Percentiles rank a stretch among this genome's conserved stretches.
phyloP scores from a whole-genome alignment of 2,797 vertebrate species.

The Champsocephalus esox region DNA sequence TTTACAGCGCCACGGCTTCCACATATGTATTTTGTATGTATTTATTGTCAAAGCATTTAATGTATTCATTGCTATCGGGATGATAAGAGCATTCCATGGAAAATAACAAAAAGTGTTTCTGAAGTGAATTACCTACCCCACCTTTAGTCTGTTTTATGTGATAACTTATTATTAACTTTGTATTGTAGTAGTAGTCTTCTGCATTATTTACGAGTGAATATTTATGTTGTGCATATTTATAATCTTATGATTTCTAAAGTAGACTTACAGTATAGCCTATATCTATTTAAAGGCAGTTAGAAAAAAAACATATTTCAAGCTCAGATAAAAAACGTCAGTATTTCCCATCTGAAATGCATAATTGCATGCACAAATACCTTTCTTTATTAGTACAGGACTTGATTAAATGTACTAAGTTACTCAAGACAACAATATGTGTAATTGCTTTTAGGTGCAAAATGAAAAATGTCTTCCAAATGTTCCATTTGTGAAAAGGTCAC shows the following conservation, averaged over 20 bases:
- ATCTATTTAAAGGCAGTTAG: not conserved
- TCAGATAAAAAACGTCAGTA: not conserved
- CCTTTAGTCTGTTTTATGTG: not conserved
- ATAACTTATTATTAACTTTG: not conserved
- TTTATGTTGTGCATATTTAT: slow-evolving; percentile 9
- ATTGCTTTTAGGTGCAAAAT: not conserved
- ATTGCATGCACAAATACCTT: not conserved
- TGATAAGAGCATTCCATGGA: too few species aligned
- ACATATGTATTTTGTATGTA: too few species aligned
- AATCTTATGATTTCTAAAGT: not conserved
- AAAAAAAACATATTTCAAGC: not conserved
- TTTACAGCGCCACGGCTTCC: too few species aligned
- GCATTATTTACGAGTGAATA: not conserved
- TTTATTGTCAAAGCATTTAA: too few species aligned
- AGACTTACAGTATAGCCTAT: too few species aligned
- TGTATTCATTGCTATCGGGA: too few species aligned
- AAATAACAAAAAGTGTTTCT: too few species aligned
- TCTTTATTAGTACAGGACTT: not conserved
- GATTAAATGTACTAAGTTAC: not conserved
- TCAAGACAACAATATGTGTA: too few species aligned
- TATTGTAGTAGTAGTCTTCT: not conserved
- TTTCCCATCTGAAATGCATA: not conserved
- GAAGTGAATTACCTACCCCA: too few species aligned
- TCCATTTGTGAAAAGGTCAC: not conserved
- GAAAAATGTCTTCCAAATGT: not conserved